Evolutionary conservation across 2,797 vertebrate genomes (phyloP).

Genomic region (Rhodeus uyekii): DNA sequence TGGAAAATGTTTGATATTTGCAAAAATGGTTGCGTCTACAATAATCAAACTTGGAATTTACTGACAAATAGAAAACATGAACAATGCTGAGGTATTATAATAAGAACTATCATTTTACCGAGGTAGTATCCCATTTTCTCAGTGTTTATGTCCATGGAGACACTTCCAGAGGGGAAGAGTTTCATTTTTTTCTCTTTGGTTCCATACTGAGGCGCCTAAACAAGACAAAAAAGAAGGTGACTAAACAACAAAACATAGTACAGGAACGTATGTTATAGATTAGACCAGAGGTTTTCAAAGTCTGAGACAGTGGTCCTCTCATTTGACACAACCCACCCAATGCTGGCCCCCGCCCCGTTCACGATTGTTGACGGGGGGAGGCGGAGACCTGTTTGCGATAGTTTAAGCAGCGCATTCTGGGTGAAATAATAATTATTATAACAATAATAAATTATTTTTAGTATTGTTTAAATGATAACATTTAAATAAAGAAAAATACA

Average conservation of each 20-base stretch:
- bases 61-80: not conserved
- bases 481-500: no score
- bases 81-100: not conserved
- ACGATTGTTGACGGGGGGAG: no score
- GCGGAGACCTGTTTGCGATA: no score
- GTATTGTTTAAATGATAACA: no score
- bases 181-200: slow-evolving; percentile 70
- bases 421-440: no score
- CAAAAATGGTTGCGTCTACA: not conserved
- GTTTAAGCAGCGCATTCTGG: no score
- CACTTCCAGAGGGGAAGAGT: slow-evolving; percentile 69
- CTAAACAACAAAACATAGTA: not conserved
- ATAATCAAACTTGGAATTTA: not conserved
- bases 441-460: no score
- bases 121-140: slow-evolving; percentile 70
- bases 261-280: not conserved
- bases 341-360: no score
- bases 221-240: slow-evolving; percentile 26
- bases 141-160: slow-evolving; percentile 70
- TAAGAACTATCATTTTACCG: slow-evolving; percentile 59
- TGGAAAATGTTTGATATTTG: not conserved
- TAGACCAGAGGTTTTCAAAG: no score
- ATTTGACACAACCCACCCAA: no score
- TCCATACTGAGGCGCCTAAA: slow-evolving; percentile 70
- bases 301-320: no score